Percentiles rank a stretch among this genome's conserved stretches.
Evolutionary conservation across 2,888 invertebrate genomes (phyloP).

Genomic region (Melipona bicolor): DNA sequence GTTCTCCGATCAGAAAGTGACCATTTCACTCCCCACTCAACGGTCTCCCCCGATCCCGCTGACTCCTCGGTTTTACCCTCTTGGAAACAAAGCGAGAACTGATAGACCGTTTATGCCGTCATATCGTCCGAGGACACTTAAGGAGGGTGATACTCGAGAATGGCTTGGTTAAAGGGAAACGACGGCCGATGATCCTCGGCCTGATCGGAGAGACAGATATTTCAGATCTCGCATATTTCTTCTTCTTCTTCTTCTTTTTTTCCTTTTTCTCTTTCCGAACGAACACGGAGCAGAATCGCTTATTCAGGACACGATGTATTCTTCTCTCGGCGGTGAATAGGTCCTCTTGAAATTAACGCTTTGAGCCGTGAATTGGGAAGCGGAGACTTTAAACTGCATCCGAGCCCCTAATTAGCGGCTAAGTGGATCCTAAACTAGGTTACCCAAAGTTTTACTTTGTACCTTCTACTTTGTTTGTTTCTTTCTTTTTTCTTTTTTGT

Average conservation of each 20-base stretch:
- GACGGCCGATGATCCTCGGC: background rate
- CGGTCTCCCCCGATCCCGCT: background rate
- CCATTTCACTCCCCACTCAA: background rate
- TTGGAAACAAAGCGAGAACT: constrained; percentile 32
- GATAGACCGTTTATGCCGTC: constrained; percentile 38
- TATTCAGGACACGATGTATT: background rate
- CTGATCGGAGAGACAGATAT: constrained; percentile 13
- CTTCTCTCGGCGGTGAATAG: background rate
- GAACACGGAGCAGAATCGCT: background rate
- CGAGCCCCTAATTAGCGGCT: constrained; percentile 4
- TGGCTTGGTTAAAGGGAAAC: background rate
- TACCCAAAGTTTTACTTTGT: background rate
- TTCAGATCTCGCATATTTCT: constrained; percentile 1
- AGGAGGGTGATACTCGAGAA: constrained; percentile 19
- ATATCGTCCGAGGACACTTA: constrained; percentile 1
- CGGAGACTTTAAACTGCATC: background rate
- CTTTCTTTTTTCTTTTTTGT: background rate
- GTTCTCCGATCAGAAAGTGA: constrained; percentile 41
- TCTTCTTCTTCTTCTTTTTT: background rate
- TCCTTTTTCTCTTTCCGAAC: too few species aligned
- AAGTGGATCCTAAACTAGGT: constrained; percentile 9
- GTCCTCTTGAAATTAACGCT: constrained; percentile 3
- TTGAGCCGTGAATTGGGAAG: background rate
- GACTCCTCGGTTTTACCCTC: constrained; percentile 18
- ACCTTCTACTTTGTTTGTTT: background rate